Conservation (phyloP, 35 echinoderm and acorn worm species). For the Heliocidaris erythrogramma region DNA sequence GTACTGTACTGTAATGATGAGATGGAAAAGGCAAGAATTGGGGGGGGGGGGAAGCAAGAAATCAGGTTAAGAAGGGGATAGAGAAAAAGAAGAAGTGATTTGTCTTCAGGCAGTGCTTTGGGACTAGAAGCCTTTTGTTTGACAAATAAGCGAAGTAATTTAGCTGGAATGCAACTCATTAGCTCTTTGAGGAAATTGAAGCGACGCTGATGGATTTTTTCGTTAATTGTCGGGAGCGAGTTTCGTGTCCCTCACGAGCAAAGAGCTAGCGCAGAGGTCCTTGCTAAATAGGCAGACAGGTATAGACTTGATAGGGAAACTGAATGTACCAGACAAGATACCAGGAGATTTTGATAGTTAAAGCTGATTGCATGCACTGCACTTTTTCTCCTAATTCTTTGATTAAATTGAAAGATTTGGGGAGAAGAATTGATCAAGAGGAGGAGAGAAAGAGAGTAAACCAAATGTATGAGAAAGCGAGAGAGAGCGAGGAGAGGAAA, state of each 20-base stretch:
- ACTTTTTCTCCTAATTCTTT: too few relatives aligned
- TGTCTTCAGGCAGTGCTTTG: background rate
- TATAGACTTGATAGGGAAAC: background rate
- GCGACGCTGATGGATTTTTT: constrained; percentile 27
- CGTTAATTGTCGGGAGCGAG: background rate
- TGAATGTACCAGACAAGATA: too few relatives aligned
- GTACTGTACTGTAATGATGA: background rate
- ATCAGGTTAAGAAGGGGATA: background rate
- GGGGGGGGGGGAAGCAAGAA: too few relatives aligned
- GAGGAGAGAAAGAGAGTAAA: too few relatives aligned
- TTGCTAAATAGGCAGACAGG: background rate
- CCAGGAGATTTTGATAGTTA: background rate
- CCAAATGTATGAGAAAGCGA: too few relatives aligned
- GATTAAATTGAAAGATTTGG: too few relatives aligned
- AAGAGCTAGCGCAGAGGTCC: background rate
- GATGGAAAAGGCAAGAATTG: background rate
- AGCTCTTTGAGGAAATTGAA: constrained; percentile 21
- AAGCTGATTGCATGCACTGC: background rate
- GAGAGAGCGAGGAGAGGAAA: too few relatives aligned
- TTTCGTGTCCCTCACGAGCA: background rate
- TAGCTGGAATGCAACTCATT: constrained; percentile 29
- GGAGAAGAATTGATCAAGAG: too few relatives aligned
- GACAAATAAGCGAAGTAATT: background rate
- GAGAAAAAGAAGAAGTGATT: background rate
- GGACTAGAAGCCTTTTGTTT: background rate